Percentiles rank a stretch among this genome's conserved stretches.
Evolutionary conservation across 2,888 invertebrate species (phyloP).

Genomic region (Ophioninae sp.): DNA sequence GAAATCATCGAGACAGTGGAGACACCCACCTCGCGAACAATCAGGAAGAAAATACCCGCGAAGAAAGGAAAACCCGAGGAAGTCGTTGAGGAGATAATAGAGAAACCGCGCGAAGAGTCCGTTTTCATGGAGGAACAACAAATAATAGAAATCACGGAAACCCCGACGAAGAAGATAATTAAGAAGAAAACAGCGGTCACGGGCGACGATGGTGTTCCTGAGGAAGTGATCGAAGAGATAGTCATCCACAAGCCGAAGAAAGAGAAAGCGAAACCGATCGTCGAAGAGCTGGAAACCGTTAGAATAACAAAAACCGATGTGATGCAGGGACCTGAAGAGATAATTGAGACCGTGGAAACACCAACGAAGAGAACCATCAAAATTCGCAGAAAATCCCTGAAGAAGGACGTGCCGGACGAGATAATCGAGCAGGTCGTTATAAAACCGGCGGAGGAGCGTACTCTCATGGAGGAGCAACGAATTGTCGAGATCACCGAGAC

Average conservation of each 20-base stretch:
- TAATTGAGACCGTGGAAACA: slow-evolving; percentile 76
- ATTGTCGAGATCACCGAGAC: slow-evolving; percentile 68
- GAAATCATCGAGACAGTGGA: slow-evolving; percentile 67
- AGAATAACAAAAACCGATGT: slow-evolving; percentile 68
- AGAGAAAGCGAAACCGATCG: slow-evolving; percentile 67
- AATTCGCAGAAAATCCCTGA: slow-evolving; percentile 72
- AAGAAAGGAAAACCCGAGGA: slow-evolving; percentile 66
- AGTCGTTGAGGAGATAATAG: slow-evolving; percentile 60
- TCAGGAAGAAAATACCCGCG: slow-evolving; percentile 70
- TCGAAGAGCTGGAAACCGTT: slow-evolving; percentile 67
- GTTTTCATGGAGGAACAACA: slow-evolving; percentile 70
- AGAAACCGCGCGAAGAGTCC: slow-evolving; percentile 66
- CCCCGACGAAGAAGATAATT: slow-evolving; percentile 75
- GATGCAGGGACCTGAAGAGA: slow-evolving; percentile 58
- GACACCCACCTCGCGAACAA: slow-evolving; percentile 61
- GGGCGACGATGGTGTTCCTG: slow-evolving; percentile 66
- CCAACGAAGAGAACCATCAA: slow-evolving; percentile 77
- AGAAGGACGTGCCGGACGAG: slow-evolving; percentile 61
- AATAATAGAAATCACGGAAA: slow-evolving; percentile 76
- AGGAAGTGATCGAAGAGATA: slow-evolving; percentile 72
- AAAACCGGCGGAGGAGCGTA: slow-evolving; percentile 70
- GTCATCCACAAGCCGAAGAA: slow-evolving; percentile 68
- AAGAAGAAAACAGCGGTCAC: slow-evolving; percentile 71
- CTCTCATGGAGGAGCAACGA: slow-evolving; percentile 74
- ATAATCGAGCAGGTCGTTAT: slow-evolving; percentile 67